A percentile compares a stretch with the other conserved stretches of the same genome.
These are phyloP conservation scores for Molossus alvarezi DNA, from an alignment of 2,797 vertebrate genomes.

Conservation along the genomic window DNA sequence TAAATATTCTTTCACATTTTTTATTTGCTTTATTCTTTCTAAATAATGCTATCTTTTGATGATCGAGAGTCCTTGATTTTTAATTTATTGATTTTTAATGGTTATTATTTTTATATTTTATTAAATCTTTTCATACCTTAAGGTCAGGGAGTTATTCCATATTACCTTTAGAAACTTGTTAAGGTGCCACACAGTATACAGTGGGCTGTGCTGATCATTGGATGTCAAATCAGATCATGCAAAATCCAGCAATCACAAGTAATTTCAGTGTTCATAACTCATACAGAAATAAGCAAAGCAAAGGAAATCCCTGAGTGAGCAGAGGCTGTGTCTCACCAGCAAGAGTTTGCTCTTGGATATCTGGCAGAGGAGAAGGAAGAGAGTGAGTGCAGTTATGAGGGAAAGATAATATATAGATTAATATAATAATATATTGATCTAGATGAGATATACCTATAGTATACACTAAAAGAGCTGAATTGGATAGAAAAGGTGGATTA, in stretches of 20 bases:
- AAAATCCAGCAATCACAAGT: neutral
- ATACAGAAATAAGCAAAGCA: neutral
- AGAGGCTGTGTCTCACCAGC: neutral
- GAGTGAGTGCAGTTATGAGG: neutral
- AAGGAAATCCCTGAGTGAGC: neutral
- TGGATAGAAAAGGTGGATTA: slow-evolving; percentile 17
- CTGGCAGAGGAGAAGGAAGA: neutral
- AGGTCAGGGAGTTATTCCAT: neutral
- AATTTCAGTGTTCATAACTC: neutral
- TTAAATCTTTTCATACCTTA: neutral
- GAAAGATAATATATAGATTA: neutral
- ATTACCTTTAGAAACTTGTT: neutral
- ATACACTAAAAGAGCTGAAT: neutral
- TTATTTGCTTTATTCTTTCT: slow-evolving; percentile 11
- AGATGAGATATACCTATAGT: neutral
- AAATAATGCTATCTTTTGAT: slow-evolving; percentile 2
- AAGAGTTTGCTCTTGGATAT: neutral
- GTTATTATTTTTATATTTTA: neutral
- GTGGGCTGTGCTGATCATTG: neutral
- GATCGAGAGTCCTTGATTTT: neutral
- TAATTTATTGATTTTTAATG: slow-evolving; percentile 6
- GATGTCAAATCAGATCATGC: neutral
- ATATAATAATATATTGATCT: neutral
- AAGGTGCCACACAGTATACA: neutral
- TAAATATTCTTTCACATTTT: slow-evolving; percentile 44